Conservation (phyloP, 2,797 vertebrate genomes). For the Acrossocheilus fasciatus region DNA sequence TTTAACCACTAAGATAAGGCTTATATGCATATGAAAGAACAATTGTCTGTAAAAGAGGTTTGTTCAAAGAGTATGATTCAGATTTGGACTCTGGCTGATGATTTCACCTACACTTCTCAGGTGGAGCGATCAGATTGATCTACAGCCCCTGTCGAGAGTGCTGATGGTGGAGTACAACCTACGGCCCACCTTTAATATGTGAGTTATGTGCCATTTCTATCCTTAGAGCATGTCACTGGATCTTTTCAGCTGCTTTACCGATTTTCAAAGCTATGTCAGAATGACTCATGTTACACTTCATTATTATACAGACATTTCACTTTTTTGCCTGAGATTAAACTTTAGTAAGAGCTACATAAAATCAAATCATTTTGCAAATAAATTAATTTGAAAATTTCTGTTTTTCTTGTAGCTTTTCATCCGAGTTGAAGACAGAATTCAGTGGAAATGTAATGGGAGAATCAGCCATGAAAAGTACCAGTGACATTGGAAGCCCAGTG, state of each 20-base stretch:
- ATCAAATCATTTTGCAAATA: not conserved
- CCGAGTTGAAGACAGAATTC: slow-evolving; percentile 76
- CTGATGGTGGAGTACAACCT: slow-evolving; percentile 84
- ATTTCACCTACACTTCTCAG: slow-evolving; percentile 67
- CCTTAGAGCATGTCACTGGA: slow-evolving; percentile 25
- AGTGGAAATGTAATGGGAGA: slow-evolving; percentile 87
- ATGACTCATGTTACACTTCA: slow-evolving; percentile 18
- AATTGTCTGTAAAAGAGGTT: slow-evolving; percentile 3
- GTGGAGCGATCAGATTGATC: slow-evolving; percentile 83
- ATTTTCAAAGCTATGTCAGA: slow-evolving; percentile 40
- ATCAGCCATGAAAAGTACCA: slow-evolving; percentile 81
- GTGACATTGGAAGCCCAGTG: slow-evolving; percentile 86
- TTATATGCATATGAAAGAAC: slow-evolving; percentile 30
- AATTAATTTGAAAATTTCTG: not conserved
- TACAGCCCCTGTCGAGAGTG: slow-evolving; percentile 74
- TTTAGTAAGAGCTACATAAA: not conserved
- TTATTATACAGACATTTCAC: slow-evolving; percentile 6
- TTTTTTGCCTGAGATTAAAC: slow-evolving; percentile 19
- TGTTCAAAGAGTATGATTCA: slow-evolving; percentile 22
- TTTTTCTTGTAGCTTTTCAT: slow-evolving; percentile 67
- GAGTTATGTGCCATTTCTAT: slow-evolving; percentile 63
- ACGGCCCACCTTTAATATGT: slow-evolving; percentile 82
- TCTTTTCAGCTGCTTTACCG: slow-evolving; percentile 2
- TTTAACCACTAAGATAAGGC: not conserved
- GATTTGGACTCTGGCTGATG: slow-evolving; percentile 35